Evolutionary conservation across 2,888 invertebrate species (phyloP).

Genomic region (Bimastos eiseni): DNA sequence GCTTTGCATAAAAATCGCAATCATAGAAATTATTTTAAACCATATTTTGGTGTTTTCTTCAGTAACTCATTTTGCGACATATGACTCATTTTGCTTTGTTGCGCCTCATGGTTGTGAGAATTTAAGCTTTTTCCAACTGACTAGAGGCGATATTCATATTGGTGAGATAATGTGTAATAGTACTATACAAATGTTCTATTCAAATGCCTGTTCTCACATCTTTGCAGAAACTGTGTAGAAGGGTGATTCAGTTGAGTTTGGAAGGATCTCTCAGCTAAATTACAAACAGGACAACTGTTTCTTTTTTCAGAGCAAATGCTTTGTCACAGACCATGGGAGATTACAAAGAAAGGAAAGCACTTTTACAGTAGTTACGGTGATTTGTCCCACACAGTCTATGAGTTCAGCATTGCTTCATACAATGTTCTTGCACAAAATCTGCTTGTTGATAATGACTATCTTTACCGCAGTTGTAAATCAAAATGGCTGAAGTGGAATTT

Average conservation of each 20-base stretch:
- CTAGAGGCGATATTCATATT: background rate
- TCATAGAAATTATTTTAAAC: too few species aligned
- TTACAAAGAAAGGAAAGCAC: slow-evolving; percentile 16
- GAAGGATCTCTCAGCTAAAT: background rate
- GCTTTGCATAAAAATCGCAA: too few species aligned
- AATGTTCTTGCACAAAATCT: slow-evolving; percentile 86
- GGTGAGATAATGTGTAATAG: background rate
- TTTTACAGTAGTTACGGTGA: slow-evolving; percentile 22
- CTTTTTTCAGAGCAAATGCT: background rate
- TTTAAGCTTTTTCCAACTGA: background rate
- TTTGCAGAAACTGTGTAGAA: background rate
- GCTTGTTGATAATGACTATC: slow-evolving; percentile 72
- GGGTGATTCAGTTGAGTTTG: background rate
- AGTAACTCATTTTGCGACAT: too few species aligned
- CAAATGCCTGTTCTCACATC: background rate
- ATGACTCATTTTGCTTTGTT: too few species aligned
- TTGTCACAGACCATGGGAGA: slow-evolving; percentile 29
- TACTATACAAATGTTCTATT: background rate
- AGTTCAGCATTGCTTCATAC: slow-evolving; percentile 78
- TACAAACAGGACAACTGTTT: background rate
- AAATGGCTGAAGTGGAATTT: slow-evolving; percentile 73
- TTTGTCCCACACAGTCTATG: slow-evolving; percentile 34
- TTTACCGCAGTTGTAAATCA: slow-evolving; percentile 72
- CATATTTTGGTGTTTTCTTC: too few species aligned
- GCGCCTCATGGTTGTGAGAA: too few species aligned